Evolutionary conservation across 2,797 vertebrate species (phyloP).

Genomic region (Rhynchotus rufescens): DNA sequence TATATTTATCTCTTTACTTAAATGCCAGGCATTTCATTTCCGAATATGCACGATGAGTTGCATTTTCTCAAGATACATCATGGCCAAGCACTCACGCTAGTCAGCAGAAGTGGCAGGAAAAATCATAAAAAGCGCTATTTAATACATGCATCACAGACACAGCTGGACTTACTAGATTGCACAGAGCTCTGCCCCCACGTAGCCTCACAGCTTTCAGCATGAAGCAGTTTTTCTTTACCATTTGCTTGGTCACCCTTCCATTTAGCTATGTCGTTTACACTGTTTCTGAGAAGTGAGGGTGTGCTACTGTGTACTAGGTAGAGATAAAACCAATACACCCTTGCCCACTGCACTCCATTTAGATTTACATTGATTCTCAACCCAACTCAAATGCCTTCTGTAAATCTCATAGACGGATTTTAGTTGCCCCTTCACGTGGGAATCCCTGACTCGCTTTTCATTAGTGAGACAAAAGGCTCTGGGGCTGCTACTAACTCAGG

Average conservation of each 20-base stretch:
- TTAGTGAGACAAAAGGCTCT: not conserved
- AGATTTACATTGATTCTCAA: not conserved
- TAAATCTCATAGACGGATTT: not conserved
- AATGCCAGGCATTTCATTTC: not conserved
- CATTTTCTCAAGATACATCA: not conserved
- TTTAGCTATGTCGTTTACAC: not conserved
- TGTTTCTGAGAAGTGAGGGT: not conserved
- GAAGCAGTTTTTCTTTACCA: not conserved
- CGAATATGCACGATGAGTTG: not conserved
- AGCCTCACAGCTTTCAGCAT: not conserved
- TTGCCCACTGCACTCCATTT: not conserved
- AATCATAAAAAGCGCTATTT: not conserved
- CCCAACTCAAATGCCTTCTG: not conserved
- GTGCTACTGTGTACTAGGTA: not conserved
- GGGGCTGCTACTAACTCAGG: not conserved
- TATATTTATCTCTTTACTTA: not conserved
- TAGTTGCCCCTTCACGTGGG: not conserved
- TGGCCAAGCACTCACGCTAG: not conserved
- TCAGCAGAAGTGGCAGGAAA: not conserved
- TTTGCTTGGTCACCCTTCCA: not conserved
- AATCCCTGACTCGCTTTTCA: not conserved
- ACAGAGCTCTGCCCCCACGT: not conserved
- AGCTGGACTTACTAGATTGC: not conserved
- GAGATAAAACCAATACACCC: not conserved
- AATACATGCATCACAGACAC: not conserved